Base-by-base conservation (phyloP, 2,113 vertebrate species). In the Neogobius melanostomus region DNA sequence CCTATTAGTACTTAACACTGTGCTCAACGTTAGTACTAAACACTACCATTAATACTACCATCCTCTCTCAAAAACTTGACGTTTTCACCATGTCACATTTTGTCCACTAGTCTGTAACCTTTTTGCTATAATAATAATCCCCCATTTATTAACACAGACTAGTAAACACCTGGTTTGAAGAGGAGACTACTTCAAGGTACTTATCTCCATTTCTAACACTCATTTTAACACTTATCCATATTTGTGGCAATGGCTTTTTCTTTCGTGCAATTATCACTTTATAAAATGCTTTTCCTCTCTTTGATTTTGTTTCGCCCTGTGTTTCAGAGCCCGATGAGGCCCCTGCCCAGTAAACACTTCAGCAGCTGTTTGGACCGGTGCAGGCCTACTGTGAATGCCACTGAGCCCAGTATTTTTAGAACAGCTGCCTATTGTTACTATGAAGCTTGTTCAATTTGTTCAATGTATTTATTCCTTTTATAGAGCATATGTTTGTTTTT, bases 401-500 rank as follows among this genome's bases (percentile, higher is more conserved):
- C 57, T 60, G 57, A 60, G 57, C 57, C 57, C 53, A 15, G 6
- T 61, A 61, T 60, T 61, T 61, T n/a, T 61, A 61, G 59, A 61
- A 16, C 12, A 12, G 10, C 59, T 9, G 15, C 7, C 59, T 45
- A 44, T 45, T 61, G 59, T 61, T 43, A 8, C 36, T 7, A 42
- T 43, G 12, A 42, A 60, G 57, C 42, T 14, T 60, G 42, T 61
- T 43, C 7, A 8, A 15, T 45, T 11, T 60, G 36, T 60, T n/a
- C 7, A 8, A 15, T 45, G 59, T 16, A n/a, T 61, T 36, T 36
- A 36, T 36, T 36, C 2, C 1, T 36, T 36, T 2, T 36, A 36
- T 36, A 36, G 28, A 36, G 28, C 28, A 36, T n/a, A 45, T 4
- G 2, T 5, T 16, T 16, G 14, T 16, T 15, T 61, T 61, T 42